A percentile compares a stretch with the other conserved stretches of the same genome.
These are phyloP conservation scores for Oscheius sp. DNA, from an alignment of 2,888 invertebrate species.

Conservation along the genomic window DNA sequence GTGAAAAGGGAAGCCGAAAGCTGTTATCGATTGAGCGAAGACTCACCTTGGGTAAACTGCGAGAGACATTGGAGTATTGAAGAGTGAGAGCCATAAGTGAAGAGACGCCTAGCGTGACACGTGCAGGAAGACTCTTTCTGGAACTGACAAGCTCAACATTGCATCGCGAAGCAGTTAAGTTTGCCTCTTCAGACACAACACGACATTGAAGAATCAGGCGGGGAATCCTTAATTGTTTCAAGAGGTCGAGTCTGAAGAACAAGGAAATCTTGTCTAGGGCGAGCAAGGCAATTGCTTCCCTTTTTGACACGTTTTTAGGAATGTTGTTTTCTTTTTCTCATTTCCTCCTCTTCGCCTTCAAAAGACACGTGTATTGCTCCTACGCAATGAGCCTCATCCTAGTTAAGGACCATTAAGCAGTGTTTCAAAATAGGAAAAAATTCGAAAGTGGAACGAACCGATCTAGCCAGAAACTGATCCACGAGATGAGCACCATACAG, in stretches of 20 bases:
- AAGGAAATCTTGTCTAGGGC: too few relatives aligned
- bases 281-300: too few relatives aligned
- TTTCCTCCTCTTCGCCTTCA: too few relatives aligned
- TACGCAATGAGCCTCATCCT: too few relatives aligned
- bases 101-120: slow-evolving; percentile 70
- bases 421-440: background rate
- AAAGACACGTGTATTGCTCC: too few relatives aligned
- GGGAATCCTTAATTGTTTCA: background rate
- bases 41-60: slow-evolving; percentile 69
- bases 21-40: background rate
- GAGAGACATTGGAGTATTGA: slow-evolving; percentile 71
- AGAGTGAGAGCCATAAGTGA: slow-evolving; percentile 73
- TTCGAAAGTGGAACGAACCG: slow-evolving; percentile 49
- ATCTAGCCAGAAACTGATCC: slow-evolving; percentile 73
- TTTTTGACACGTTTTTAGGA: too few relatives aligned
- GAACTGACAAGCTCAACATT: slow-evolving; percentile 35
- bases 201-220: background rate
- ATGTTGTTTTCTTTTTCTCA: too few relatives aligned
- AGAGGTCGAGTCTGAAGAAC: background rate
- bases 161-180: background rate
- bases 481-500: slow-evolving; percentile 73
- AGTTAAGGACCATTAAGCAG: slow-evolving; percentile 18
- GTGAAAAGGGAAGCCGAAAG: background rate
- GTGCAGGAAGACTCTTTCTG: slow-evolving; percentile 59
- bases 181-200: too few relatives aligned